A percentile compares a stretch with the other conserved stretches of the same genome.
Evolutionary conservation across 2,888 invertebrate species (phyloP).

Genomic region (Steinernema carpocapsae): DNA sequence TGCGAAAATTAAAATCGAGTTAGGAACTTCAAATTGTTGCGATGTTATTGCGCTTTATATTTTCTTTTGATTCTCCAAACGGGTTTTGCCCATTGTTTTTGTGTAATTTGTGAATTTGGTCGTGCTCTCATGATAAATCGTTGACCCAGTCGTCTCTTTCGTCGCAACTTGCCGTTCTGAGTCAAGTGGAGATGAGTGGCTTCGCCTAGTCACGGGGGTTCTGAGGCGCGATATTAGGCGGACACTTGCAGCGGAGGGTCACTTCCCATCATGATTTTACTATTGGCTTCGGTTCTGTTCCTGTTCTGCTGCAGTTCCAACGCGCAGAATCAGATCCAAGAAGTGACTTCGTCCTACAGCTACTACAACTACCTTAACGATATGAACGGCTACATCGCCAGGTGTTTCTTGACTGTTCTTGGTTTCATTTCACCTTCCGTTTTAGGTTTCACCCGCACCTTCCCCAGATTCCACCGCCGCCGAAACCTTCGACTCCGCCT

Average conservation of each 20-base stretch:
- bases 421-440: background rate
- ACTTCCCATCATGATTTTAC: too few species aligned
- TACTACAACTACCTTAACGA: background rate
- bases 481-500: background rate
- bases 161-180: too few species aligned
- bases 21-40: constrained; percentile 21
- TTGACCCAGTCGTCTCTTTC: too few species aligned
- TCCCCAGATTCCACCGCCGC: background rate
- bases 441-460: background rate
- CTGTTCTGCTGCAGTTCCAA: too few species aligned
- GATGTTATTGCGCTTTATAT: constrained; percentile 34
- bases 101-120: constrained; percentile 23
- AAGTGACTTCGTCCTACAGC: background rate
- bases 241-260: too few species aligned
- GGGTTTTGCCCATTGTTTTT: constrained; percentile 14
- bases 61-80: constrained; percentile 21
- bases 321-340: background rate
- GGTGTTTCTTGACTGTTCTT: background rate
- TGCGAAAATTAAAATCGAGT: constrained; percentile 73
- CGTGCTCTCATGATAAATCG: too few species aligned
- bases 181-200: too few species aligned
- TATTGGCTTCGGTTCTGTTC: too few species aligned
- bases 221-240: too few species aligned
- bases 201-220: too few species aligned
- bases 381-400: background rate